phyloP scores from a whole-genome alignment of 2,888 invertebrate species.

The Tineola bisselliella region DNA sequence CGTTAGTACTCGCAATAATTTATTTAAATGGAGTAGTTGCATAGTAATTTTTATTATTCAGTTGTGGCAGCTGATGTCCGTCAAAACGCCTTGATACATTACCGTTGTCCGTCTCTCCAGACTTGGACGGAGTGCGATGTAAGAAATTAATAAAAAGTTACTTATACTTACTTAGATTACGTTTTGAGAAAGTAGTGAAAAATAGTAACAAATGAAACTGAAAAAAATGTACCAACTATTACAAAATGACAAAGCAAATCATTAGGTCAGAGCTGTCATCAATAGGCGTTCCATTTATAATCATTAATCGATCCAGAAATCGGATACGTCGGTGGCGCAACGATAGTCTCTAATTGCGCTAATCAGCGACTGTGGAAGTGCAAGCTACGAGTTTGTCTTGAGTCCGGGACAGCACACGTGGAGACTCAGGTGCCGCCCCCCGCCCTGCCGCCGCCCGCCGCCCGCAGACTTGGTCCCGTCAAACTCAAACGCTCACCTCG shows the following conservation, averaged over 20 bases:
- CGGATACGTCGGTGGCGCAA: conserved; percentile 34
- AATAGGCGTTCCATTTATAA: conserved; percentile 22
- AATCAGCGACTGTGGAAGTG: conserved; percentile 17
- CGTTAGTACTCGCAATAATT: neutral
- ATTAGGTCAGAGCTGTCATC: neutral
- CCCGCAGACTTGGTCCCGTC: conserved; percentile 33
- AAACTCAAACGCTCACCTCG: conserved; percentile 44
- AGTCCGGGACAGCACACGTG: conserved; percentile 35
- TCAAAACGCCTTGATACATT: conserved; percentile 35
- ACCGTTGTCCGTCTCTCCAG: conserved; percentile 40
- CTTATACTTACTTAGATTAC: neutral
- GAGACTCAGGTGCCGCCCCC: conserved; percentile 57
- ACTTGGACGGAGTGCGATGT: conserved; percentile 39
- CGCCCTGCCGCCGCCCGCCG: conserved; percentile 37
- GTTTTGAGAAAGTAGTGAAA: too few relatives aligned
- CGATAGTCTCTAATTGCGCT: conserved; percentile 15
- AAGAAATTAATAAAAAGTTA: neutral
- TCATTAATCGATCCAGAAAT: conserved; percentile 48
- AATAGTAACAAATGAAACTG: neutral
- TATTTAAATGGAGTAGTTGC: neutral
- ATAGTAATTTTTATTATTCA: conserved; percentile 10
- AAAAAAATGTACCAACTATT: neutral
- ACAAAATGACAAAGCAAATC: neutral
- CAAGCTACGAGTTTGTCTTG: conserved; percentile 22
- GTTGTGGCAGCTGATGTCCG: conserved; percentile 9